A percentile compares a stretch with the other conserved stretches of the same genome.
These are phyloP conservation scores for Penaeus indicus DNA, from an alignment of 1,140 invertebrate species.

Conservation along the genomic window DNA sequence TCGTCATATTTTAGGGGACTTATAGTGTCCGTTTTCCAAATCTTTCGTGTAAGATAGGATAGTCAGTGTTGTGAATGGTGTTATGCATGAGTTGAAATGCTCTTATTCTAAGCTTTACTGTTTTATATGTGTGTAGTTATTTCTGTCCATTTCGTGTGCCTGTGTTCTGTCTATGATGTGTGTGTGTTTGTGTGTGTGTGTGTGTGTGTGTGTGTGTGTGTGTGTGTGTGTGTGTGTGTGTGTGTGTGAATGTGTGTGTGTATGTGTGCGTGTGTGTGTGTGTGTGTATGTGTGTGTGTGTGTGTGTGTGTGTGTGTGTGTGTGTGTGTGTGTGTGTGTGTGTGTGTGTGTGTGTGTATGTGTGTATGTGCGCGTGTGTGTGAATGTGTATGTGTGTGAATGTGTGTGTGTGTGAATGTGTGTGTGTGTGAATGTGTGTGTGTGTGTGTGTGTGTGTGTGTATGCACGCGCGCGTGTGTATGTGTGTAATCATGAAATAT, in stretches of 20 bases:
- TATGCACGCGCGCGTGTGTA: not conserved
- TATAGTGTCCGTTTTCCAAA: no score
- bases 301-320: not conserved
- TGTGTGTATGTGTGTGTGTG: not conserved
- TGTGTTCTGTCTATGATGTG: no score
- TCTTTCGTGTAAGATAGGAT: no score
- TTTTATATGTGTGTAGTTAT: no score
- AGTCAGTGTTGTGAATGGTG: no score
- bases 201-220: not conserved
- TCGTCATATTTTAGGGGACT: no score
- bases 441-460: not conserved
- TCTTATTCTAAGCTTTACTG: no score
- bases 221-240: not conserved
- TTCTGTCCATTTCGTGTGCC: not conserved
- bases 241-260: not conserved
- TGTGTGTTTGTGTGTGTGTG: not conserved
- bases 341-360: not conserved
- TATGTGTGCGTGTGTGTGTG: not conserved
- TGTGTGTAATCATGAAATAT: not conserved
- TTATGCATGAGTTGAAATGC: no score
- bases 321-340: not conserved
- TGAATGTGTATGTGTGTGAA: not conserved
- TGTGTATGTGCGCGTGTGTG: not conserved
- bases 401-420: not conserved
- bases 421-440: not conserved